Conservation (phyloP, 2,888 invertebrate genomes). For the Caenorhabditis doughertyi region DNA sequence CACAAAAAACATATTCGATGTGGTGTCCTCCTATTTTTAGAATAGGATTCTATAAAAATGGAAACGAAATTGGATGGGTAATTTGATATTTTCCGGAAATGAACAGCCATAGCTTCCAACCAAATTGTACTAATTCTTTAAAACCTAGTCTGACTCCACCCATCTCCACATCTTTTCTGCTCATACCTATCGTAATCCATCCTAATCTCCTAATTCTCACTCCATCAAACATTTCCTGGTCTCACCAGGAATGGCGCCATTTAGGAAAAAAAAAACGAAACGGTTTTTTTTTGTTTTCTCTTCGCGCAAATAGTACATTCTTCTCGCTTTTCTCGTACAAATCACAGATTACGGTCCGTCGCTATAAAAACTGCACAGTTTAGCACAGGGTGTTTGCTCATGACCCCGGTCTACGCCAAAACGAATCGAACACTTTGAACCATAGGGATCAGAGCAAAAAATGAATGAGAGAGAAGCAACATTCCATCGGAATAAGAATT, state of each 20-base stretch:
- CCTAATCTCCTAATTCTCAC: slow-evolving; percentile 15
- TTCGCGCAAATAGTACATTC: slow-evolving; percentile 48
- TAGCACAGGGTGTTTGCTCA: slow-evolving; percentile 46
- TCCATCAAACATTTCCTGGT: slow-evolving; percentile 30
- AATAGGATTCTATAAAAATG: background rate
- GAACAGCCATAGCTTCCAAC: background rate
- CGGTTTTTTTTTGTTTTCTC: slow-evolving; percentile 45
- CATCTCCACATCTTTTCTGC: slow-evolving; percentile 1
- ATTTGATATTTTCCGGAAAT: slow-evolving; percentile 1
- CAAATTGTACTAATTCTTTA: background rate
- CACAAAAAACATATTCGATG: slow-evolving; percentile 8
- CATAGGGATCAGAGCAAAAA: slow-evolving; percentile 7
- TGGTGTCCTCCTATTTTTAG: slow-evolving; percentile 35
- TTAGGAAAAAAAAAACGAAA: slow-evolving; percentile 5
- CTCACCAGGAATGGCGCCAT: slow-evolving; percentile 55
- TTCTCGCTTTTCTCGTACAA: slow-evolving; percentile 27
- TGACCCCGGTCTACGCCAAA: slow-evolving; percentile 29
- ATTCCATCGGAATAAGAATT: slow-evolving; percentile 37
- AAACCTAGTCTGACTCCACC: background rate
- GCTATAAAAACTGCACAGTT: slow-evolving; percentile 53
- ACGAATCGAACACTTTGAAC: slow-evolving; percentile 48
- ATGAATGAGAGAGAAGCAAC: slow-evolving; percentile 21
- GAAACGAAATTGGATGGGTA: slow-evolving; percentile 3
- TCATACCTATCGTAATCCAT: slow-evolving; percentile 24
- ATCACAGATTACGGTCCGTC: slow-evolving; percentile 47